Percentiles rank a stretch among this genome's conserved stretches.
Evolutionary conservation across 2,797 vertebrate species (phyloP).

Genomic region (Glossophaga mutica): DNA sequence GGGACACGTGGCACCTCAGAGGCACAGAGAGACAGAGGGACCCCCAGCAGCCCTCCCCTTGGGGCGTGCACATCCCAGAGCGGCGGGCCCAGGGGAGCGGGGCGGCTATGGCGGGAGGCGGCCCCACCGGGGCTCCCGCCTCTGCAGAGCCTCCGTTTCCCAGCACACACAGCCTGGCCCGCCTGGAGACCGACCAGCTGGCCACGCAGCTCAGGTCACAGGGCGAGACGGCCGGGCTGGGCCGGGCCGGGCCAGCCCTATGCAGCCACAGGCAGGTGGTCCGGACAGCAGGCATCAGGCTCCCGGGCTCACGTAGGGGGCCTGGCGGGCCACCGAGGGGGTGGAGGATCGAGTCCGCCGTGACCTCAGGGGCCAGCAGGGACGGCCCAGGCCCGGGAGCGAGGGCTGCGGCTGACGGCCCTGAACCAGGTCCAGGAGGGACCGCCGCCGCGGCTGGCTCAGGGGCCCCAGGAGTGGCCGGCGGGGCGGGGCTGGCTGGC

Average conservation of each 20-base stretch:
- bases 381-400: conserved; percentile 34
- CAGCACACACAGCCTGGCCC: not conserved
- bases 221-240: not conserved
- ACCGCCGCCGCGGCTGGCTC: conserved; percentile 27
- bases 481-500: conserved; percentile 17
- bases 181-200: not conserved
- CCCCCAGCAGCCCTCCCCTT: not conserved
- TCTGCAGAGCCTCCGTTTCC: not conserved
- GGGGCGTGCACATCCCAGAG: not conserved
- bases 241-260: not conserved
- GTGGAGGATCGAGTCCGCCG: conserved; percentile 61
- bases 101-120: not conserved
- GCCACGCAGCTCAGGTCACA: not conserved
- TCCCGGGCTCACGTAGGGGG: conserved; percentile 67
- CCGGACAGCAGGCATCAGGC: conserved; percentile 38
- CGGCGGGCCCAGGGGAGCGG: not conserved
- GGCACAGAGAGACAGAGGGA: not conserved
- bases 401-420: conserved; percentile 49
- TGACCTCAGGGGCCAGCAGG: conserved; percentile 57
- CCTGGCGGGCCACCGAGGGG: conserved; percentile 62
- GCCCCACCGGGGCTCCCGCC: not conserved
- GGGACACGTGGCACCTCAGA: not conserved
- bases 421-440: conserved; percentile 56
- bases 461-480: conserved; percentile 53
- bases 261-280: not conserved